phyloP scores from a whole-genome alignment of 2,797 vertebrate genomes.

The Melanotaenia pygmaea region DNA sequence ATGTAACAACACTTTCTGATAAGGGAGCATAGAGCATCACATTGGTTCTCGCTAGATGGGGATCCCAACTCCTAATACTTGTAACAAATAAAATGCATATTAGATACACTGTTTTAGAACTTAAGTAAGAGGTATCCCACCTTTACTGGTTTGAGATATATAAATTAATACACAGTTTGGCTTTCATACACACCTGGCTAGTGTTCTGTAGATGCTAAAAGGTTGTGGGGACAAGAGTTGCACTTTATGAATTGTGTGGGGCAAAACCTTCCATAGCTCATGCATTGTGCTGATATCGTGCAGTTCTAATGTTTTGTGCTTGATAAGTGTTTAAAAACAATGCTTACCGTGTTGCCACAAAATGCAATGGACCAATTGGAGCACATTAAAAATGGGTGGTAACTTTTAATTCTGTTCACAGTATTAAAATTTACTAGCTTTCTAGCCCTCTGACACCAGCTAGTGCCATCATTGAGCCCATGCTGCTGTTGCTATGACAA shows the following conservation, averaged over 20 bases:
- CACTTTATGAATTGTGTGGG: background rate
- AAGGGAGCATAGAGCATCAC: no score
- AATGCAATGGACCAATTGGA: background rate
- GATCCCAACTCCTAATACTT: background rate
- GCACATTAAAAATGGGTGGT: background rate
- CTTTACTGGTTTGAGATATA: background rate
- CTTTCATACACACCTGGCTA: no score
- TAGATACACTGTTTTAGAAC: background rate
- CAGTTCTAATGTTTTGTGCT: background rate
- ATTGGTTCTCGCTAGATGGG: background rate
- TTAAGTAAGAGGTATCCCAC: background rate
- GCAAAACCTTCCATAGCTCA: background rate
- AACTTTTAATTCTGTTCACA: background rate
- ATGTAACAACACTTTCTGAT: no score
- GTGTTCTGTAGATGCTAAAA: background rate
- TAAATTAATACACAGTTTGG: background rate
- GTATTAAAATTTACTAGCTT: background rate
- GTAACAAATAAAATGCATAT: background rate
- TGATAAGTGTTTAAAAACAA: background rate
- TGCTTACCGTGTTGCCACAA: background rate
- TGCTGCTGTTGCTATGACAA: background rate
- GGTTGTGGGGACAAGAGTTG: background rate
- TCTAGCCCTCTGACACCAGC: background rate
- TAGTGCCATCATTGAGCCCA: background rate
- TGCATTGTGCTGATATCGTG: background rate